phyloP scores from a whole-genome alignment of 2,797 vertebrate species.

The Heliangelus exortis region DNA sequence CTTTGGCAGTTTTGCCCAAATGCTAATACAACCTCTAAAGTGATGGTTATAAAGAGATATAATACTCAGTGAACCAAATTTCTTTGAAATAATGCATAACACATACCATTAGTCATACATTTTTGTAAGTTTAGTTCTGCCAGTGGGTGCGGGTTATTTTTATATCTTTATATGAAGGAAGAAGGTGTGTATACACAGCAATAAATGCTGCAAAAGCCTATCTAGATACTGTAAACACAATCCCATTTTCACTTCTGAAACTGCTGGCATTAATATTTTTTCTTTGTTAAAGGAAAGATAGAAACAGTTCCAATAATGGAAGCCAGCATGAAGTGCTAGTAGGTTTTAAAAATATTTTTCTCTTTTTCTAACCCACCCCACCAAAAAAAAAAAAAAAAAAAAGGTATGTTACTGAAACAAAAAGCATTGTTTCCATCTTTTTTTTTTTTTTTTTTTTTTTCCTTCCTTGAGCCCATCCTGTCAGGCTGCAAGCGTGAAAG shows the following conservation, averaged over 20 bases:
- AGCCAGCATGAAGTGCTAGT: conserved; percentile 49
- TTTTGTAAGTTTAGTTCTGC: neutral
- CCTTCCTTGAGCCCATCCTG: conserved; percentile 80
- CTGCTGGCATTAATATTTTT: neutral
- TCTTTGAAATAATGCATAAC: neutral
- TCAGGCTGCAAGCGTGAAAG: conserved; percentile 84
- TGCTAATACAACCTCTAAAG: neutral
- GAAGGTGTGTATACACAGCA: neutral
- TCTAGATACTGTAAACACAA: neutral
- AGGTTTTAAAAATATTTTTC: neutral
- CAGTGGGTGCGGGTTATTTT: neutral
- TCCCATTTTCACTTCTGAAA: neutral
- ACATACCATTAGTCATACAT: neutral
- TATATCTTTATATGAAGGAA: neutral
- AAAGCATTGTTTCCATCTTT: conserved; percentile 81
- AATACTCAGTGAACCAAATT: neutral
- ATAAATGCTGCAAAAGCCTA: neutral
- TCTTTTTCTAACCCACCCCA: accelerated
- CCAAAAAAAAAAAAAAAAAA: neutral
- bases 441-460: conserved; percentile 24
- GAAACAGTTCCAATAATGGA: conserved; percentile 65
- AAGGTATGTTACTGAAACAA: conserved; percentile 82
- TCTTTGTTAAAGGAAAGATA: conserved; percentile 71
- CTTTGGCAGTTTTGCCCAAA: neutral
- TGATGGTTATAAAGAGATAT: neutral